Evolutionary conservation across 1,140 invertebrate genomes (phyloP), one percentile per base, ranked within the genome.

Genomic region (Heterodera carotae): DNA sequence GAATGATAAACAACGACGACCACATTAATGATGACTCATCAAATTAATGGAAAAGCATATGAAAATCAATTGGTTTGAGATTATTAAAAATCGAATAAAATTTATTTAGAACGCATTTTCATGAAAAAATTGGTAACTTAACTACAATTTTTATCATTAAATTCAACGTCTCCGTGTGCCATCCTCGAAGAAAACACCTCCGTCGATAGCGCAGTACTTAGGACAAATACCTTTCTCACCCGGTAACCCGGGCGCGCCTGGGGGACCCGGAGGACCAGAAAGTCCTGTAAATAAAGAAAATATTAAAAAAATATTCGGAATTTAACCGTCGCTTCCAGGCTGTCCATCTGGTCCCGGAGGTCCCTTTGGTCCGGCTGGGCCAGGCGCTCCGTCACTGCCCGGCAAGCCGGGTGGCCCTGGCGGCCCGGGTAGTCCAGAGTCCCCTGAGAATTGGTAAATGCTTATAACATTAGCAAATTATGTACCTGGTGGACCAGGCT

Each of bases 201-300:
- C 82, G 27, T 83, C 82, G 25, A 83, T 69, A 53, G 82, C 82
- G 56, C 82, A 83, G 39, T 83, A 83, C 70, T 84, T 84, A 18
- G 83, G 83, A 78, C 83, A 84, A 60, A 86, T 86, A 33, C 83
- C 83, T 59, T 86, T 86, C 67, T 84, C 83, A 60, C 84, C 83
- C 39, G 81, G 74, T 18, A 67, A 25, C 81, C 85, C 85, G 22
- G 81, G 76, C 34, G 69, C 71, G 36, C 85, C 85, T 43, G 85
- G 84, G 56, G 83, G 84, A 60, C 85, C 85, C 68, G 84, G 71
- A 36, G 71, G 78, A 34, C 85, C 85, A 29, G 85, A 81, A 59
- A 71, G 71, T 64, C 85, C 85, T 77, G 64, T 53, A 56, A 53
- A n/a, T 29, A 8, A 27, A 56, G 25, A 59, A 36, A 66, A 12